Conservation (phyloP, 1,140 invertebrate genomes). For the Artemia franciscana region DNA sequence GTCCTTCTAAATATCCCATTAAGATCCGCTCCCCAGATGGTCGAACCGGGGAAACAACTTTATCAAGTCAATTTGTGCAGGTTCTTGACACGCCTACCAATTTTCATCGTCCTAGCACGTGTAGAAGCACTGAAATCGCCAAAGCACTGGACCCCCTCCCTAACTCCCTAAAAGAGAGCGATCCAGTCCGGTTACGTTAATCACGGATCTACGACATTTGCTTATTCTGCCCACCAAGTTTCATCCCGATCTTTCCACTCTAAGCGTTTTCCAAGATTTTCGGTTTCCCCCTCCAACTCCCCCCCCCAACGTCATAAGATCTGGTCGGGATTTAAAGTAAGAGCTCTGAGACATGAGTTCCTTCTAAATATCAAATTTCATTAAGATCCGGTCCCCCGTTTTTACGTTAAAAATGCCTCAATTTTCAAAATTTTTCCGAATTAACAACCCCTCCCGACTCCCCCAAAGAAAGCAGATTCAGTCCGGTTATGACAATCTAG, state of each 20-base stretch:
- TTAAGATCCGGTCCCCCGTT: neutral
- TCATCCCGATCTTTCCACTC: neutral
- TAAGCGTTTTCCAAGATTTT: neutral
- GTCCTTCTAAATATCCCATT: too few relatives aligned
- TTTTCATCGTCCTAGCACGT: too few relatives aligned
- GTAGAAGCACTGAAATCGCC: too few relatives aligned
- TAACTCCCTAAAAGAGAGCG: too few relatives aligned
- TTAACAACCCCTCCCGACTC: neutral
- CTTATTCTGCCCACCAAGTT: neutral
- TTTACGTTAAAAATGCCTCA: constrained; percentile 4
- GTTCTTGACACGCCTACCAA: too few relatives aligned
- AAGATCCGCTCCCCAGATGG: too few relatives aligned
- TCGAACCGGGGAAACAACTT: too few relatives aligned
- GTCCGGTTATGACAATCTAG: neutral
- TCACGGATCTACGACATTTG: neutral
- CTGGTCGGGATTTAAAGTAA: neutral
- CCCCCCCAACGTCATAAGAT: neutral
- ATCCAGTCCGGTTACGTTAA: neutral
- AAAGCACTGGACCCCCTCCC: too few relatives aligned
- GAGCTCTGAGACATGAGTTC: neutral
- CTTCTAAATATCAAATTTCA: neutral
- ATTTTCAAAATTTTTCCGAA: neutral
- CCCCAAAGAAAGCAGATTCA: too few relatives aligned
- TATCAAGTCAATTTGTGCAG: too few relatives aligned
- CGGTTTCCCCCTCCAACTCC: neutral